Base-by-base conservation (phyloP, 2,888 invertebrate genomes). In the Mythimna albipuncta region DNA sequence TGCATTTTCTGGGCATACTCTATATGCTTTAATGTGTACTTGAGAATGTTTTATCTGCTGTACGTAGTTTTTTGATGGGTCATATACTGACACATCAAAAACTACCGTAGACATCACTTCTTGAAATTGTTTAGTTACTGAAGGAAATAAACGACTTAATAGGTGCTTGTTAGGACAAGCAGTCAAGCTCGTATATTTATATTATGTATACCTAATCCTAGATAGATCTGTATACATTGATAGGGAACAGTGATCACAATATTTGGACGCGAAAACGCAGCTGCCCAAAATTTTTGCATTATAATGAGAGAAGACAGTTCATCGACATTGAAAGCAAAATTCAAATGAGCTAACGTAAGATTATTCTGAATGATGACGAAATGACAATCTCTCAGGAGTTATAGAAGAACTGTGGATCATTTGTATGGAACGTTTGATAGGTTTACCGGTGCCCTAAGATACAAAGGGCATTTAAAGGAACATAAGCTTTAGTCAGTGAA, bases 1-100 rank as follows among this genome's bases (percentile, higher is more conserved):
- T 84, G 81, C 84, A 85, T 67, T 75, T 85, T 64, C 70, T 77
- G 47, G 50, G 32, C 52, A 62, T 72, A 72, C 72, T 65, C 69
- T 69, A 76, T 70, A 66, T 19, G 58, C 47, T 61, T 13, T 55
- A 11, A 65, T 62, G 35, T 54, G 10, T 41, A 41, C 63, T 75
- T 41, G 6, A 67, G 26, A 72, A 57, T 61, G 35, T 26, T 64
- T 64, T 35, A 67, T 66, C 63, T 44, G 44, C 7, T 44, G 16
- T 16, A 4, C 6, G 13, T 54, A 62, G 35, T 38, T 69, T 82
- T 78, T 32, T 61, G 58, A 35, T n/a, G 52, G 13, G 64, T 50
- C 58, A 54, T 54, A 58, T 47, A 19, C 47, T 47, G 47, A 19
- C 47, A 47, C 47, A 47, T 47, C 47, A 47, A 47, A 47, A 47